Evolutionary conservation across 2,888 invertebrate genomes (phyloP).

Genomic region (Ochropleura plecta): DNA sequence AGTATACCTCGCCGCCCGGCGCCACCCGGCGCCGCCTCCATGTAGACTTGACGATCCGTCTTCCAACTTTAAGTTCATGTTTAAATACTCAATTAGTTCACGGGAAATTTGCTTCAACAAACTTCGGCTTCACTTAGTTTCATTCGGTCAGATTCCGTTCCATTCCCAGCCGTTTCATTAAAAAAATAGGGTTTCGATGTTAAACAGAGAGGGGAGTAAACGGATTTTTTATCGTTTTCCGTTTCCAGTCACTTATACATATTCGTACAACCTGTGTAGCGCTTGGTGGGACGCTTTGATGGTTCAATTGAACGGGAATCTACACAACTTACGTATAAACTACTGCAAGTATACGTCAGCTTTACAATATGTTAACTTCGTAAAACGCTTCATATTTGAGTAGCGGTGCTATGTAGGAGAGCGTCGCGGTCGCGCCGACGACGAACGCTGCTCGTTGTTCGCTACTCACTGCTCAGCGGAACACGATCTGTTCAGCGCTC

Average conservation of each 20-base stretch:
- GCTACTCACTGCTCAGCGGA: background rate
- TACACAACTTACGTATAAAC: background rate
- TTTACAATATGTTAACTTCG: background rate
- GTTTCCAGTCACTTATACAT: slow-evolving; percentile 9
- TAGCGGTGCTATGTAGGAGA: background rate
- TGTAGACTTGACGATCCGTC: slow-evolving; percentile 1
- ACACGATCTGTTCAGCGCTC: background rate
- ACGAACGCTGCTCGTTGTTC: background rate
- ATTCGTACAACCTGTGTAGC: background rate
- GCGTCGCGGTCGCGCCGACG: background rate
- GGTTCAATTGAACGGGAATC: background rate
- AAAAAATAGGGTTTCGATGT: slow-evolving; percentile 28
- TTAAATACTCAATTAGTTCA: slow-evolving; percentile 51
- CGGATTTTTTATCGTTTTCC: slow-evolving; percentile 6
- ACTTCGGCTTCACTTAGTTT: slow-evolving; percentile 24
- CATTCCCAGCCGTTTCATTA: slow-evolving; percentile 18
- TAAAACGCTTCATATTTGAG: background rate
- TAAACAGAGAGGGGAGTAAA: slow-evolving; percentile 40
- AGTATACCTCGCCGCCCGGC: background rate
- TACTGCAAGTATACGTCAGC: too few relatives aligned
- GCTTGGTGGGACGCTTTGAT: background rate
- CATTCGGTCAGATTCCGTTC: slow-evolving; percentile 9
- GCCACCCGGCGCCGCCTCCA: background rate
- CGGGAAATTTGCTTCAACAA: slow-evolving; percentile 20
- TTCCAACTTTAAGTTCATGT: slow-evolving; percentile 33